Percentiles rank a stretch among this genome's conserved stretches.
Conservation (phyloP, 2,113 vertebrate species). For the Alethe castanea region DNA sequence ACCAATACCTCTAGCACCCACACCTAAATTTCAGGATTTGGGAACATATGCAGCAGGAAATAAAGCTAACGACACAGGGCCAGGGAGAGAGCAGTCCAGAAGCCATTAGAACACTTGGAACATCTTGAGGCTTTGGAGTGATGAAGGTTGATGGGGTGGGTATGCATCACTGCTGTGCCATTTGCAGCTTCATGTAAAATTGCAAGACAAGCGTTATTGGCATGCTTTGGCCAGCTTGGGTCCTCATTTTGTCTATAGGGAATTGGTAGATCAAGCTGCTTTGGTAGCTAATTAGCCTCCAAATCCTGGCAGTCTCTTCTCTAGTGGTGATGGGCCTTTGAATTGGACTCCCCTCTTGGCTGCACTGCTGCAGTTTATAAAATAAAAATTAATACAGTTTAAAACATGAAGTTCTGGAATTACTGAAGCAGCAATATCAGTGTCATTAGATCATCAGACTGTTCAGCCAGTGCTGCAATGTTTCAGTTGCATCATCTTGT, state of each 20-base stretch:
- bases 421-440: neutral
- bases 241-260: neutral
- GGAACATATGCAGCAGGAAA: neutral
- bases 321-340: neutral
- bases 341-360: neutral
- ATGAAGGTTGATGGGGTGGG: neutral
- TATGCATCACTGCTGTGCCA: neutral
- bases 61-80: rapidly evolving
- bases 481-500: neutral
- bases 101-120: neutral
- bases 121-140: neutral
- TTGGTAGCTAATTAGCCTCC: neutral
- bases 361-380: neutral
- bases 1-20: neutral
- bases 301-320: neutral
- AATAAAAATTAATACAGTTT: neutral
- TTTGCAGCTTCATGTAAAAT: neutral
- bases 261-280: neutral
- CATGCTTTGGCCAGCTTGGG: neutral
- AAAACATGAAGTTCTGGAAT: neutral
- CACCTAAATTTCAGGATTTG: neutral
- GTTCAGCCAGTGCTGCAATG: neutral
- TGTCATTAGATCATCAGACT: neutral
- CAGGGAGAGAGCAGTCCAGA: neutral
- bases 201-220: neutral